Evolutionary conservation across 2,888 invertebrate species (phyloP).

Genomic region (Drosophila fulvimacula): DNA sequence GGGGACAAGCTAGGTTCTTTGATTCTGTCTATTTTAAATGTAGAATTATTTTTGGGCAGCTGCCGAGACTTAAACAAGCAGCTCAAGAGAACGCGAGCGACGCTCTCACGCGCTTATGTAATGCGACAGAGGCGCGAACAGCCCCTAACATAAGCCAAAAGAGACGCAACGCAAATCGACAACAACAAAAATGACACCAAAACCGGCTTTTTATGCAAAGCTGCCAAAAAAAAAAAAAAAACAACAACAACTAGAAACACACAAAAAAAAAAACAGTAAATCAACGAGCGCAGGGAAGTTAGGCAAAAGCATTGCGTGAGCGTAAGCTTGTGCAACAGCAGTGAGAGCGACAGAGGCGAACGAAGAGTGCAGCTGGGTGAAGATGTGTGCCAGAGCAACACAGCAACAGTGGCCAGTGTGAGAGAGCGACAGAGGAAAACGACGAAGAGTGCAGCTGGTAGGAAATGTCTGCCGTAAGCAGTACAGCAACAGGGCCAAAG

Average conservation of each 20-base stretch:
- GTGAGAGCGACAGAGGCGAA: slow-evolving; percentile 8
- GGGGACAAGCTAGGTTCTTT: slow-evolving; percentile 9
- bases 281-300: neutral
- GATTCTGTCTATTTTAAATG: slow-evolving; percentile 50
- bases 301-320: slow-evolving; percentile 65
- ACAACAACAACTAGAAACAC: too few species aligned
- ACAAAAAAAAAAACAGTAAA: neutral
- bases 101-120: slow-evolving; percentile 47
- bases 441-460: slow-evolving; percentile 29
- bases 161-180: slow-evolving; percentile 25
- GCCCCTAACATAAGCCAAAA: slow-evolving; percentile 63
- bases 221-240: slow-evolving; percentile 62
- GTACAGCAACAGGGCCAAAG: slow-evolving; percentile 55
- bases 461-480: slow-evolving; percentile 9
- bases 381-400: neutral
- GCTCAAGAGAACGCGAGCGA: neutral
- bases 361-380: slow-evolving; percentile 23
- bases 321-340: slow-evolving; percentile 70
- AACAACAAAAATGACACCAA: slow-evolving; percentile 37
- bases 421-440: neutral
- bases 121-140: slow-evolving; percentile 54
- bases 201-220: slow-evolving; percentile 78
- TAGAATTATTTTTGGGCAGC: slow-evolving; percentile 50
- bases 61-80: slow-evolving; percentile 15
- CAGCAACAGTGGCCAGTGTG: slow-evolving; percentile 51